phyloP scores from a whole-genome alignment of 30 jellyfish, hydroid and myxozoan species.

The Nemopilema nomurai region DNA sequence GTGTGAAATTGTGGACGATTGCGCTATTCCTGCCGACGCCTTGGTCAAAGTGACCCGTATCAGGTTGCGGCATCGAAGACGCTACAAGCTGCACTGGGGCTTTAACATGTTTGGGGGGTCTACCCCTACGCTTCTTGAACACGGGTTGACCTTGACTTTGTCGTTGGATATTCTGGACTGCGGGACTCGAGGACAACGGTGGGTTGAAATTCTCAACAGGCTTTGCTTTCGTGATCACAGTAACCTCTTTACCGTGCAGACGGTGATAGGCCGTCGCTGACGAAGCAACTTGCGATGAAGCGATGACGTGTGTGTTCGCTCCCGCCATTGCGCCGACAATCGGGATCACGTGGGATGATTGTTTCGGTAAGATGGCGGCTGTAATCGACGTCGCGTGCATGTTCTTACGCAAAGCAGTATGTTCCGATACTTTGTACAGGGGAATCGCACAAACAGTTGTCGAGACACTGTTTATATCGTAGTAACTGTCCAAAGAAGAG shows the following conservation, averaged over 20 bases:
- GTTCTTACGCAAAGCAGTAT: not conserved
- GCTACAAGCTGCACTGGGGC: not conserved
- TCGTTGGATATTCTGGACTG: not conserved
- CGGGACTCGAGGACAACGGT: not conserved
- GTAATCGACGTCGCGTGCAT: not conserved
- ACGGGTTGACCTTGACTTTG: not conserved
- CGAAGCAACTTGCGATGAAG: not conserved
- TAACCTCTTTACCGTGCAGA: slow-evolving; percentile 4
- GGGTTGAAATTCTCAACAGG: not conserved
- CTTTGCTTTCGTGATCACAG: slow-evolving; percentile 16
- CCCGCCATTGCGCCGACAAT: not conserved
- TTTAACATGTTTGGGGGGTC: slow-evolving; percentile 54
- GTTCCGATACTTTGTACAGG: not conserved
- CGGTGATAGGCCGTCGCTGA: not conserved
- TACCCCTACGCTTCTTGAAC: slow-evolving; percentile 45
- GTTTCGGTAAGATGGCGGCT: not conserved
- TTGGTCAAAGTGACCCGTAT: not conserved
- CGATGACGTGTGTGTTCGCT: not conserved
- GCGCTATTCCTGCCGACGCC: not conserved
- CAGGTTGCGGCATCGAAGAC: not conserved
- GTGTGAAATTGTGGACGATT: not conserved
- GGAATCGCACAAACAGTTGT: not conserved
- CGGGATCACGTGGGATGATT: not conserved
- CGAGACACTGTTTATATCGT: not conserved
- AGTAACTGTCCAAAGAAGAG: not conserved